These are phyloP conservation scores for Mixornis gularis DNA, from an alignment of 2,113 vertebrate genomes.

Conservation along the genomic window DNA sequence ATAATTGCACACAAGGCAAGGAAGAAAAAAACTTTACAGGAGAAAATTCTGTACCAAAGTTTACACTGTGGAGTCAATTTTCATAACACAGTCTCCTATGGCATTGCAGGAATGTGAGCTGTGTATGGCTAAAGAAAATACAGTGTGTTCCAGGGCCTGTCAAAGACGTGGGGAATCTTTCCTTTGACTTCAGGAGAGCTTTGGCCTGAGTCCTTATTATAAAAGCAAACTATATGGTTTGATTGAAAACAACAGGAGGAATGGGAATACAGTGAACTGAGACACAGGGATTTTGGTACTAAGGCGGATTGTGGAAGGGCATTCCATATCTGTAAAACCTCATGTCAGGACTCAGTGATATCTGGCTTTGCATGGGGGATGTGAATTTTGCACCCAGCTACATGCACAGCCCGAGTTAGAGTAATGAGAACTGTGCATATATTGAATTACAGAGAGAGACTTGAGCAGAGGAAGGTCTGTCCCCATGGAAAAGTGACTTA, in stretches of 20 bases:
- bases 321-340: neutral
- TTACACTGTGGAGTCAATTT: neutral
- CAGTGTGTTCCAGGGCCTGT: neutral
- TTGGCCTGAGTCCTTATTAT: neutral
- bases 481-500: slow-evolving; percentile 27
- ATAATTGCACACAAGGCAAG: neutral
- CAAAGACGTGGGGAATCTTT: neutral
- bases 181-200: neutral
- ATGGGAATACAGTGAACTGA: neutral
- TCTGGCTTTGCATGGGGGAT: neutral
- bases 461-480: neutral
- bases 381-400: slow-evolving; percentile 4
- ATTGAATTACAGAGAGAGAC: neutral
- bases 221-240: neutral
- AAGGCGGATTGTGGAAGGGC: neutral
- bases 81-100: neutral
- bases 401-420: neutral
- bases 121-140: neutral
- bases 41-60: neutral
- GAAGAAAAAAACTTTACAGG: neutral
- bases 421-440: slow-evolving; percentile 13
- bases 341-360: neutral
- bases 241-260: neutral
- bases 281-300: neutral
- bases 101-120: neutral